Evolutionary conservation across 2,113 vertebrate genomes (phyloP), one percentile per base, ranked within the genome.

Genomic region (Spheniscus mendiculus): DNA sequence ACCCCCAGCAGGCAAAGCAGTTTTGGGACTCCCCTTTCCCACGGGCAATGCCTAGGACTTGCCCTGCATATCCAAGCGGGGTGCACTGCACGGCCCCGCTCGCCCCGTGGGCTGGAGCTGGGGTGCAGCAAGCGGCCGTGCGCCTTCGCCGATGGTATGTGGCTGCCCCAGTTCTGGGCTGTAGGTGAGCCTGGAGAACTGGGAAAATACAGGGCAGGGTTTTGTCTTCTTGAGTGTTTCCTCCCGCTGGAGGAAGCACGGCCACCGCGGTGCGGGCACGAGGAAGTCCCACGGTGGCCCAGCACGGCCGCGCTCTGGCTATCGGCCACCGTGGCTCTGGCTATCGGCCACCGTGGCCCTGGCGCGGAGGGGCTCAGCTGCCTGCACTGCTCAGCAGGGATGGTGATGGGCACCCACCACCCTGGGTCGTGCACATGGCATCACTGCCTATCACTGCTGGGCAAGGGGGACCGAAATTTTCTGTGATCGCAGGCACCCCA

Each of bases 11-110:
- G 8, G 29, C 36, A 15, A 29, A 38, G 70, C 40, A 3, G 8
- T 29, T 12, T 16, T 3, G 49, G 55, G 32, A 1, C 8, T 29
- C n/a, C 20, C 10, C 12, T 55, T 45, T 42, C 44, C 73, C 4
- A 0, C 0, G 12, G 69, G 29, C 2, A 0, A 5, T 58, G 53
- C 69, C 55, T 3, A 0, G 52, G 66, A 6, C 12, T 1, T 2
- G 32, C 40, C 42, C 67, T 0, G 0, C 2, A 3, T 42, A 74
- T 70, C 74, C 0, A 2, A 27, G 53, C 30, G 4, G 89, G 89
- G 22, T 19, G 20, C 30, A 0, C 2, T 0, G 7, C 77, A 5
- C 2, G 3, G 71, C 63, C 47, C 40, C 4, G 1, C 70, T 91
- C 15, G 0, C 45, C 71, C 93, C 52, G 0, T 0, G 7, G 82